phyloP scores from a whole-genome alignment of 2,888 invertebrate species.

The Artemia sinica region DNA sequence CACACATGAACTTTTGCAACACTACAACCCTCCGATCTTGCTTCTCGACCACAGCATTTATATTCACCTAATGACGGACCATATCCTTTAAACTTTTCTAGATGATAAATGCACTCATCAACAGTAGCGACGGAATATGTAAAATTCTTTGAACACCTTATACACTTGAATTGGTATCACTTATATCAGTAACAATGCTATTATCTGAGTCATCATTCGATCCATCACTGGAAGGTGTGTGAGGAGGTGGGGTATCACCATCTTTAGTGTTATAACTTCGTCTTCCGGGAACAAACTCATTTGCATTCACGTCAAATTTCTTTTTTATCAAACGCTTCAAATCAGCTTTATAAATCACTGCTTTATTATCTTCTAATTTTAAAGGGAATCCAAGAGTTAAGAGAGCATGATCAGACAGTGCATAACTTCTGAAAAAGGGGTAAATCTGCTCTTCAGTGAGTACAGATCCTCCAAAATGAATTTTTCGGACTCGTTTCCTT shows the following conservation, averaged over 20 bases:
- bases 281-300: conserved; percentile 43
- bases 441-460: conserved; percentile 40
- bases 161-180: conserved; percentile 1
- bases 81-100: conserved; percentile 23
- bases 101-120: conserved; percentile 25
- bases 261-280: conserved; percentile 5
- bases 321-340: conserved; percentile 24
- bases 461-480: conserved; percentile 30
- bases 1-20: conserved; percentile 52
- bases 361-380: conserved; percentile 43
- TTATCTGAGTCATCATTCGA: not conserved
- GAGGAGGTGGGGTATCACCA: not conserved
- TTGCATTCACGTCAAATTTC: conserved; percentile 46
- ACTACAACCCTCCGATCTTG: conserved; percentile 45
- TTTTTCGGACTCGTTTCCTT: conserved; percentile 29
- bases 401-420: conserved; percentile 44
- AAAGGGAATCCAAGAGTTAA: conserved; percentile 53
- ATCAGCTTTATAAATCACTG: conserved; percentile 42
- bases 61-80: conserved; percentile 31
- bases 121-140: not conserved
- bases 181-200: not conserved
- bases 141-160: conserved; percentile 4
- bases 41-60: conserved; percentile 44
- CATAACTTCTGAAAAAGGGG: conserved; percentile 42
- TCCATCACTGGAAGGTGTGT: conserved; percentile 1